Conservation (phyloP, 2,113 vertebrate species). For the Halichoerus grypus region DNA sequence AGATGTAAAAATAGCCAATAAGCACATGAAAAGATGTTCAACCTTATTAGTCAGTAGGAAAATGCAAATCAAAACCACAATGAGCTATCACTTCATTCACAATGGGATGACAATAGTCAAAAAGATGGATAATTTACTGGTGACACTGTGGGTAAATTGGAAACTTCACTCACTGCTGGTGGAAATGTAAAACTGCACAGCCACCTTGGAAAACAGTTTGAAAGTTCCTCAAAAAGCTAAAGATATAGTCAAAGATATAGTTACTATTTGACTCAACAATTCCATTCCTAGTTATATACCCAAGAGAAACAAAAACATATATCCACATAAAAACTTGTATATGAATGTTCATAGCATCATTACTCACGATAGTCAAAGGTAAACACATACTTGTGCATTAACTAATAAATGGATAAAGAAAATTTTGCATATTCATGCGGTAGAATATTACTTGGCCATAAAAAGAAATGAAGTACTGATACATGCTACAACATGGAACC, state of each 20-base stretch:
- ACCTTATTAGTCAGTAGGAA: not conserved
- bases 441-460: not conserved
- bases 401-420: not conserved
- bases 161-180: not conserved
- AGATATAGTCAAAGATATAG: not conserved
- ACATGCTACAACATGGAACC: not conserved
- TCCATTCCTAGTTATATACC: not conserved
- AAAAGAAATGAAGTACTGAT: not conserved
- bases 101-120: not conserved
- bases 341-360: not conserved
- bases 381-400: not conserved
- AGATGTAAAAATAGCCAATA: not conserved
- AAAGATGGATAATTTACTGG: not conserved
- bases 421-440: not conserved
- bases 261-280: not conserved
- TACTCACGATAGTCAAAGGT: not conserved
- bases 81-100: not conserved
- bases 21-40: not conserved
- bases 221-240: not conserved
- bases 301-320: not conserved
- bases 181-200: not conserved
- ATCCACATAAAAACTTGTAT: not conserved
- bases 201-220: not conserved
- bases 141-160: not conserved
- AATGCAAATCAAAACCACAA: not conserved